A percentile compares a stretch with the other conserved stretches of the same genome.
These are phyloP conservation scores for Drosophila tanythrix DNA, from an alignment of 2,888 invertebrate species.

Conservation along the genomic window DNA sequence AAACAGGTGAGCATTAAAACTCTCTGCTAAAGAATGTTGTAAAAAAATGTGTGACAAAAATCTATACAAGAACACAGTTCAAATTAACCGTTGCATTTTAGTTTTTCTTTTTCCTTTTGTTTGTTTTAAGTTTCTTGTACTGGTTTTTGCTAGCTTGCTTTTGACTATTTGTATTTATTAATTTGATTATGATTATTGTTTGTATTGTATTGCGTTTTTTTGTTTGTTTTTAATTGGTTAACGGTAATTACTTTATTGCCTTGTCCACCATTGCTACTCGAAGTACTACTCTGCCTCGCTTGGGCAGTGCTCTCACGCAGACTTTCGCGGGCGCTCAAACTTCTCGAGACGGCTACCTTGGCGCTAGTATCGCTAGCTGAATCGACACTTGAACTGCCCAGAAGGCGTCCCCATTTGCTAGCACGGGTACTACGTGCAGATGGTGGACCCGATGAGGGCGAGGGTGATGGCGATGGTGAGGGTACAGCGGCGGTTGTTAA, in stretches of 20 bases:
- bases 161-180: constrained; percentile 11
- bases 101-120: neutral
- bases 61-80: constrained; percentile 41
- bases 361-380: constrained; percentile 88
- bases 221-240: constrained; percentile 42
- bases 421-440: constrained; percentile 86
- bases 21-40: constrained; percentile 17
- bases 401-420: constrained; percentile 93
- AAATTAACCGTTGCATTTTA: constrained; percentile 11
- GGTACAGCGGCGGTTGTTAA: constrained; percentile 83
- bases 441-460: constrained; percentile 85
- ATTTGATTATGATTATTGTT: constrained; percentile 14
- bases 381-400: constrained; percentile 92
- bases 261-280: constrained; percentile 85
- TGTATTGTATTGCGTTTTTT: constrained; percentile 30
- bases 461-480: constrained; percentile 85
- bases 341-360: constrained; percentile 86
- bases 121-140: constrained; percentile 35
- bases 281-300: constrained; percentile 85
- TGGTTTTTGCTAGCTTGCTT: constrained; percentile 29
- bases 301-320: constrained; percentile 85
- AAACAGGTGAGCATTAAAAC: constrained; percentile 53
- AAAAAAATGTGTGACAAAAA: constrained; percentile 31
- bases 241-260: constrained; percentile 85
- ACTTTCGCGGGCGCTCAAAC: constrained; percentile 87